Percentiles rank a stretch among this genome's conserved stretches.
These are phyloP conservation scores for Pycnomerus fuliginosus DNA, from an alignment of 2,888 invertebrate species.

Conservation along the genomic window DNA sequence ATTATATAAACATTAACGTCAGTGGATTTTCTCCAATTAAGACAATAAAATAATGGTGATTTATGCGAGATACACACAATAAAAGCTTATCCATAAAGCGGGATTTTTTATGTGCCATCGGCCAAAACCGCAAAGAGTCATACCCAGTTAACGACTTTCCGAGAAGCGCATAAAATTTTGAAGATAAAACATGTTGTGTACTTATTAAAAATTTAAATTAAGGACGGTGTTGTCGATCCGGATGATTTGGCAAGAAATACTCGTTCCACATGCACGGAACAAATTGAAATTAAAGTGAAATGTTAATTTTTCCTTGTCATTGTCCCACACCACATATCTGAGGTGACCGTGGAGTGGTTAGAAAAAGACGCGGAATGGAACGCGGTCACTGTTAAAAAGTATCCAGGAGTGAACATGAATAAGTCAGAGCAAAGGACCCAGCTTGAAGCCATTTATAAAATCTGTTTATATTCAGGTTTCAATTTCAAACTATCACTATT, in stretches of 20 bases:
- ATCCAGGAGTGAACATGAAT: conserved; percentile 25
- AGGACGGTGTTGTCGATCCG: conserved; percentile 10
- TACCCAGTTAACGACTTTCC: too few species aligned
- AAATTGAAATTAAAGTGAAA: conserved; percentile 33
- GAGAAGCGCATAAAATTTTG: too few species aligned
- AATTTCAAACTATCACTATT: conserved; percentile 16
- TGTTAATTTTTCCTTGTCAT: conserved; percentile 30
- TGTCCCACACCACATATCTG: conserved; percentile 16
- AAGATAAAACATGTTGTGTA: too few species aligned
- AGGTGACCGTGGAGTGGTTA: too few species aligned
- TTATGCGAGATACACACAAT: too few species aligned
- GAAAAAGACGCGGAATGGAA: conserved; percentile 11
- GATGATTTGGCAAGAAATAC: conserved; percentile 28
- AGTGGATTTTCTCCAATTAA: too few species aligned
- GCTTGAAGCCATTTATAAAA: conserved; percentile 22
- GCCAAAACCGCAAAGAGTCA: too few species aligned
- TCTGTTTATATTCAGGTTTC: conserved; percentile 20
- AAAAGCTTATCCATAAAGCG: too few species aligned
- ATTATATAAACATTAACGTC: too few species aligned
- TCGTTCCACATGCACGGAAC: conserved; percentile 29
- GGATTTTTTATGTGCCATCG: too few species aligned
- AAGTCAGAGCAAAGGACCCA: conserved; percentile 19
- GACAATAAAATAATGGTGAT: too few species aligned
- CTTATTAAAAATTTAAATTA: conserved; percentile 18
- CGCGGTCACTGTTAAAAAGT: conserved; percentile 22